phyloP scores from a whole-genome alignment of 1,140 invertebrate species.

The Brachionus sp. region DNA sequence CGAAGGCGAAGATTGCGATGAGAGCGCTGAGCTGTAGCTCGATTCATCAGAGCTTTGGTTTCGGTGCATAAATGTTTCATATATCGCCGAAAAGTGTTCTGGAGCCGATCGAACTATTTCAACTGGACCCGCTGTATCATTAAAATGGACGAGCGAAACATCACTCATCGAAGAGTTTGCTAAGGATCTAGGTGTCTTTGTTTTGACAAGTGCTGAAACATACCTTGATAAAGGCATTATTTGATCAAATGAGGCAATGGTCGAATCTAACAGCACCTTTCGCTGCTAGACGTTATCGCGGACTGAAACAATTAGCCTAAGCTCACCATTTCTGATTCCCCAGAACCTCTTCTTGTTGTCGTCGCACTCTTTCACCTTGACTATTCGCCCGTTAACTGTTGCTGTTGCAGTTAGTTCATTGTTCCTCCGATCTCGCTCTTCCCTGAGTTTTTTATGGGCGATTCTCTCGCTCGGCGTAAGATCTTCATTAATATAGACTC shows the following conservation, averaged over 20 bases:
- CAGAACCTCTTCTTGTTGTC: background rate
- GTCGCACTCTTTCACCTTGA: background rate
- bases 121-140: background rate
- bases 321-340: background rate
- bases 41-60: background rate
- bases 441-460: background rate
- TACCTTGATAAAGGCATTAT: background rate
- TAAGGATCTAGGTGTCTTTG: background rate
- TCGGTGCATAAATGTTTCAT: background rate
- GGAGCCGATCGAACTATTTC: background rate
- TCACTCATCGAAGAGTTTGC: background rate
- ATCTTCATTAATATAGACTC: background rate
- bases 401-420: background rate
- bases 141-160: background rate
- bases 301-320: background rate
- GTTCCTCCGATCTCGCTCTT: background rate
- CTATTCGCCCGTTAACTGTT: background rate
- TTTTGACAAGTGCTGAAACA: background rate
- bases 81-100: background rate
- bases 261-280: background rate
- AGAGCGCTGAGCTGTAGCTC: background rate
- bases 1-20: background rate
- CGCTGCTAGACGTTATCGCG: background rate
- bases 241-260: background rate
- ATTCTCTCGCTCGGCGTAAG: background rate